phyloP scores from a whole-genome alignment of 1,140 invertebrate species.

The Drosophila leontia region DNA sequence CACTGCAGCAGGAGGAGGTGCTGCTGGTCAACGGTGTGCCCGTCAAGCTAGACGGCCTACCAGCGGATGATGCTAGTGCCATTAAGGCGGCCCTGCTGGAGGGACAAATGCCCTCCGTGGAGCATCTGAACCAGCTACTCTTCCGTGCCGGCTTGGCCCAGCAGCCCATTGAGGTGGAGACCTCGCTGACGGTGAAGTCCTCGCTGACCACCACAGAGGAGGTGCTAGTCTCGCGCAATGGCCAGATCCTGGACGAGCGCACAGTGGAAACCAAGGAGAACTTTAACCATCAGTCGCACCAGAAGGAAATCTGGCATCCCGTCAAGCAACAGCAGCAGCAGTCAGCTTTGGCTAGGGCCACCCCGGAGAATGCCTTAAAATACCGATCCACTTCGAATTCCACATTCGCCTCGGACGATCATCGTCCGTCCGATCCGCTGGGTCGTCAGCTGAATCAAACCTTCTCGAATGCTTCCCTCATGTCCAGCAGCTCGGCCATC shows the following conservation, averaged over 20 bases:
- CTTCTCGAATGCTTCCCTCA: constrained; percentile 69
- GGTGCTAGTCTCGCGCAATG: constrained; percentile 89
- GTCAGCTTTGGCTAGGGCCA: constrained; percentile 48
- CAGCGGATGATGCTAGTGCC: constrained; percentile 88
- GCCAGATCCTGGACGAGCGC: constrained; percentile 90
- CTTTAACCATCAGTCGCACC: constrained; percentile 89
- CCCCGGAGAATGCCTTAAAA: constrained; percentile 68
- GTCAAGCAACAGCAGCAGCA: constrained; percentile 66
- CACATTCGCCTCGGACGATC: constrained; percentile 59
- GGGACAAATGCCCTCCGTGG: constrained; percentile 90
- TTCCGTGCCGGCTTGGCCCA: constrained; percentile 89
- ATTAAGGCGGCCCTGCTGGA: constrained; percentile 90
- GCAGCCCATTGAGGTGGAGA: constrained; percentile 90
- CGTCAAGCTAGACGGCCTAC: constrained; percentile 87
- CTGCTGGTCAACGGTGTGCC: constrained; percentile 91
- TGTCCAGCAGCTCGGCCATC: constrained; percentile 67
- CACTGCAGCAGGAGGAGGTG: constrained; percentile 90
- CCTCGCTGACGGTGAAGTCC: constrained; percentile 90
- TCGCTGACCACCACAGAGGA: constrained; percentile 91
- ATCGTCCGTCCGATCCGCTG: constrained; percentile 14
- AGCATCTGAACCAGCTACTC: constrained; percentile 90
- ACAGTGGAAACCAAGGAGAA: constrained; percentile 91
- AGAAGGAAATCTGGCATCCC: constrained; percentile 90
- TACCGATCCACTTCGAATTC: constrained; percentile 64
- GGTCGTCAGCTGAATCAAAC: constrained; percentile 73